These are phyloP conservation scores for Parnassius glacialis DNA, from an alignment of 2,888 invertebrate genomes.

Conservation along the genomic window DNA sequence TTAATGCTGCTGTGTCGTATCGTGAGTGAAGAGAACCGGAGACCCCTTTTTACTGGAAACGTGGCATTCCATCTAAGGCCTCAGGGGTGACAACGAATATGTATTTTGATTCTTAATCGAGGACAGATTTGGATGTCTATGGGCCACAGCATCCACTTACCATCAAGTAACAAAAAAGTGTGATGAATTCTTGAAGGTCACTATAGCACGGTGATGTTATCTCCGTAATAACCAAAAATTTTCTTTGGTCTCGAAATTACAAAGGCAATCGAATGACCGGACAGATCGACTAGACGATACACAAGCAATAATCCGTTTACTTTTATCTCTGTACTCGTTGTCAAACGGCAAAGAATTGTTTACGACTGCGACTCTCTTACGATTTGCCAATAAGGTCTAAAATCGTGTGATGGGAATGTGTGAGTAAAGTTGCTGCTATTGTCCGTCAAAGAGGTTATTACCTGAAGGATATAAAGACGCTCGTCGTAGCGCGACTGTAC, in stretches of 20 bases:
- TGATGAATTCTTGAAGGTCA: too few relatives aligned
- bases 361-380: constrained; percentile 29
- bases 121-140: too few relatives aligned
- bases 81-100: too few relatives aligned
- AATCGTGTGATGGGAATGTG: constrained; percentile 3
- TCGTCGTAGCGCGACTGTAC: constrained; percentile 36
- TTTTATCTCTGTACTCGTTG: constrained; percentile 72
- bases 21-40: too few relatives aligned
- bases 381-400: constrained; percentile 32
- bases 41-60: too few relatives aligned
- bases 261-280: constrained; percentile 42
- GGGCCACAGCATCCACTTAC: too few relatives aligned
- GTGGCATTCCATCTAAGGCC: too few relatives aligned
- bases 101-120: too few relatives aligned
- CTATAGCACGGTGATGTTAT: too few relatives aligned
- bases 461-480: constrained; percentile 71
- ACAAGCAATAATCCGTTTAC: constrained; percentile 76
- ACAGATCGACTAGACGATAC: constrained; percentile 62
- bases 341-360: constrained; percentile 41
- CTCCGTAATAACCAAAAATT: neutral
- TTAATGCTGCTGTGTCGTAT: too few relatives aligned
- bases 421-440: constrained; percentile 36
- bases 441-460: constrained; percentile 79
- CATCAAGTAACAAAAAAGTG: too few relatives aligned
- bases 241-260: constrained; percentile 4